Evolutionary conservation across 2,797 vertebrate species (phyloP), one percentile per base, ranked within the genome.

Genomic region (Micrastur ruficollis): DNA sequence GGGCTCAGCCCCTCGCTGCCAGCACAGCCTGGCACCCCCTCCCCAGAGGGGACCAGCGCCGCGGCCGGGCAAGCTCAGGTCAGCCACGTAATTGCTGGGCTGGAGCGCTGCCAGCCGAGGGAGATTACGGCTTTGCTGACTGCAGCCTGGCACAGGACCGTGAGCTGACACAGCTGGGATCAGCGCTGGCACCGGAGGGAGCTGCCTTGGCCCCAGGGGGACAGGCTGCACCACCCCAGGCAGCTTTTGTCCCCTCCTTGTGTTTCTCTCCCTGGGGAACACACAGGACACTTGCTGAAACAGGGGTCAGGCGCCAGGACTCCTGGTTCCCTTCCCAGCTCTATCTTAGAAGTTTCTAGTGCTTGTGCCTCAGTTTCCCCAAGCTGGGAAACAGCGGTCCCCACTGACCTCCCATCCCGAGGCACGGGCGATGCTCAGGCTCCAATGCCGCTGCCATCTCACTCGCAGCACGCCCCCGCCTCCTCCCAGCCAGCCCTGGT

Each of bases 71-170:
- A 11, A 95, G 90, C 83, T 95, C 75, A 86, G 96, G 95, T 91
- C 96, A 96, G 75, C 31, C 91, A n/a, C 61, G 34, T 61, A 70
- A 86, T 50, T 22, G 84, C 85, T 2, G 36, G 1, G 59, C 75
- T 92, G 96, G 92, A 79, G 55, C 12, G 6, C 29, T 85, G 92
- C 94, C 86, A 92, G 68, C 63, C 9, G 4, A 11, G 87, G 67
- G 74, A 42, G 90, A 93, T 95, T 83, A 92, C 8, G 65, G 96
- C 95, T 95, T 23, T 96, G 96, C 94, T 94, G 95, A 93, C 67
- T 63, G 92, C 94, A 90, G 84, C 86, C 96, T 95, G 96, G 95
- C 96, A 93, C 83, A 5, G 65, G 27, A 91, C 86, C 34, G 22
- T 3, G 61, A 80, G 94, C 96, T 93, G 94, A 95, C 94, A 78